These are phyloP conservation scores for Dastarcus helophoroides DNA, from an alignment of 2,888 invertebrate species.

Conservation along the genomic window DNA sequence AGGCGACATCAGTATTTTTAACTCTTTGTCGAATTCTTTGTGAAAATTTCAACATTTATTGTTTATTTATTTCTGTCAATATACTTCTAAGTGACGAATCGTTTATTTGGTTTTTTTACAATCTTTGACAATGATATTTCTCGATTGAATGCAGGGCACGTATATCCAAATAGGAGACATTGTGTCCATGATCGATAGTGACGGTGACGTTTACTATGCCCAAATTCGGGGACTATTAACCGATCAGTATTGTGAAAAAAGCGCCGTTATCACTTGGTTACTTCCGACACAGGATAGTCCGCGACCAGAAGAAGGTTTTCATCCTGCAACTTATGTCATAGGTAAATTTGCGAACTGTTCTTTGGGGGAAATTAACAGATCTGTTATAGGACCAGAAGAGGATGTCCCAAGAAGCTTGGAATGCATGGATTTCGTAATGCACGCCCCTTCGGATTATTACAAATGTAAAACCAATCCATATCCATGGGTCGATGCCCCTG, in stretches of 20 bases:
- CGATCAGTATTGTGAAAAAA: slow-evolving; percentile 88
- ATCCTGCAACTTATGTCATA: slow-evolving; percentile 80
- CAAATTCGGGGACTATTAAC: slow-evolving; percentile 81
- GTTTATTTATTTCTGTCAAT: no score
- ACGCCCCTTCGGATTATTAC: slow-evolving; percentile 86
- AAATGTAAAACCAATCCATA: slow-evolving; percentile 66
- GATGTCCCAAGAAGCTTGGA: slow-evolving; percentile 76
- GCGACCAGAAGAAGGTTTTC: slow-evolving; percentile 65
- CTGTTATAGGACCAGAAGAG: slow-evolving; percentile 73
- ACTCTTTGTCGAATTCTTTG: no score
- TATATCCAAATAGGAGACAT: slow-evolving; percentile 88
- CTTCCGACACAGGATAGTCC: slow-evolving; percentile 75
- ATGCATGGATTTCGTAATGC: slow-evolving; percentile 86
- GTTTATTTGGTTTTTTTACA: no score
- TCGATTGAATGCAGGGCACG: slow-evolving; percentile 48
- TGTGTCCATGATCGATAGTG: slow-evolving; percentile 69
- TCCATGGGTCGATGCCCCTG: slow-evolving; percentile 42
- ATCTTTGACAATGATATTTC: no score
- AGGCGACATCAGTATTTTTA: no score
- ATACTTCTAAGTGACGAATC: no score
- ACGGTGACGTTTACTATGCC: slow-evolving; percentile 73
- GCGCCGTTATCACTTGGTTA: slow-evolving; percentile 85
- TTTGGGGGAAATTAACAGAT: neutral
- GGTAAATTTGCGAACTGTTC: slow-evolving; percentile 40
- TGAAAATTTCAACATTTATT: no score